Conservation (phyloP, 2,797 vertebrate species). For the Parauchenoglanis ngamensis region DNA sequence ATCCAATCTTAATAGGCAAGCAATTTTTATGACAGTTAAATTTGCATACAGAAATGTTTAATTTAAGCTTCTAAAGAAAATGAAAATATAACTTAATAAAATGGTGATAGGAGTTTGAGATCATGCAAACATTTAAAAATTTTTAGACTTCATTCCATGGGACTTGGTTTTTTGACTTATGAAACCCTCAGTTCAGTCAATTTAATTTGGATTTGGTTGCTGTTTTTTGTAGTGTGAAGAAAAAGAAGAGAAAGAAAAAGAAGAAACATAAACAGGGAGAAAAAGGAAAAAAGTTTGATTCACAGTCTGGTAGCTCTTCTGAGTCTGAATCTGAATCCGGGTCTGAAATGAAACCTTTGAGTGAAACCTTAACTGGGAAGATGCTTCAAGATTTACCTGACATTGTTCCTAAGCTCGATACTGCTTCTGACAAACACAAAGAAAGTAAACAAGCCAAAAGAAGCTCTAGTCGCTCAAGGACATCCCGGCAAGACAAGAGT, state of each 20-base stretch:
- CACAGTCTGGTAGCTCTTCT: conserved; percentile 56
- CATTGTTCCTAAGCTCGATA: conserved; percentile 73
- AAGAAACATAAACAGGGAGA: conserved; percentile 85
- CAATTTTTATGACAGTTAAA: not conserved
- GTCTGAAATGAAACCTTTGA: conserved; percentile 63
- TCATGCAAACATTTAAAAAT: not conserved
- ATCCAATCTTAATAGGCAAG: not conserved
- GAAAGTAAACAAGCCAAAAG: conserved; percentile 19
- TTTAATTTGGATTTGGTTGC: not conserved
- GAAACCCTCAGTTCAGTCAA: not conserved
- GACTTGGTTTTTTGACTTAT: not conserved
- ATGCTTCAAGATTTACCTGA: conserved; percentile 69
- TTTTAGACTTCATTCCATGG: too few species aligned
- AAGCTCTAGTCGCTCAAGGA: conserved; percentile 49
- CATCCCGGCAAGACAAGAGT: conserved; percentile 40
- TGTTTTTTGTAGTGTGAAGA: conserved; percentile 49
- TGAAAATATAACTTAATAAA: not conserved
- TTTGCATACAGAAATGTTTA: not conserved
- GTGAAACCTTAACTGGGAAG: conserved; percentile 20
- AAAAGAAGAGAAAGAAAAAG: conserved; percentile 82
- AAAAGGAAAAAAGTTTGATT: conserved; percentile 72
- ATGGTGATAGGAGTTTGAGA: not conserved
- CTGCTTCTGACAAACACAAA: conserved; percentile 1
- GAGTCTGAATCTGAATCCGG: conserved; percentile 66
- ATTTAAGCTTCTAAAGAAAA: not conserved